Evolutionary conservation across 2,113 vertebrate species (phyloP), one percentile per base, ranked within the genome.

Genomic region (Hypomesus transpacificus): DNA sequence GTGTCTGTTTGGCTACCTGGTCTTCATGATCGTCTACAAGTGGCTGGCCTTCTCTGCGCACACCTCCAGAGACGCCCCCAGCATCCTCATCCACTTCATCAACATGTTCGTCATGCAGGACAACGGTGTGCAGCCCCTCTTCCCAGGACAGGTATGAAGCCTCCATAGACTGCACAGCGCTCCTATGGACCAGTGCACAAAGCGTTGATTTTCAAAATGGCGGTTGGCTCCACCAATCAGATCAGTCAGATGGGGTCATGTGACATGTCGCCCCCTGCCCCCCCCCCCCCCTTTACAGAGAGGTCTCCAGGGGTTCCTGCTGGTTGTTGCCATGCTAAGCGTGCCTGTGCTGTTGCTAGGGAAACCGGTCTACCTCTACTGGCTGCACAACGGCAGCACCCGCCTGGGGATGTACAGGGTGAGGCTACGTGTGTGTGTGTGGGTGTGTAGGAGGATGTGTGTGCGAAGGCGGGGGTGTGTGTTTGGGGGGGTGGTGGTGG

Each of bases 51-150:
- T 92, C 79, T 90, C 93, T 1, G 91, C 88, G 0, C 16, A 75
- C 14, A 83, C 94, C 71, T 95, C 96, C 1, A 82, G 18, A 3
- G 0, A 60, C 0, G 96, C 97, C 17, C 97, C 97, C 0, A 99
- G 97, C 83, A 96, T 98, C 79, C 93, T 99, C 74, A 96, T 98
- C 39, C 91, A 96, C 3, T 99, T 98, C 75, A 98, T 99, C 75
- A 95, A 97, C 90, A 98, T 99, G 96, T 99, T 98, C 80, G 84
- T 98, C 17, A 96, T 96, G 86, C 91, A 92, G 61, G 68, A 84
- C 0, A 87, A 84, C n/a, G 17, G 50, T 1, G 59, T 78, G 22
- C 75, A 80, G 0, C 84, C 79, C 0, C 91, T 99, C 34, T 99
- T 92, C 70, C 73, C 80, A 0, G 95, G 95, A 64, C 96, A 99